These are phyloP conservation scores for Tachycineta bicolor DNA, from an alignment of 2,113 vertebrate genomes.

Conservation along the genomic window DNA sequence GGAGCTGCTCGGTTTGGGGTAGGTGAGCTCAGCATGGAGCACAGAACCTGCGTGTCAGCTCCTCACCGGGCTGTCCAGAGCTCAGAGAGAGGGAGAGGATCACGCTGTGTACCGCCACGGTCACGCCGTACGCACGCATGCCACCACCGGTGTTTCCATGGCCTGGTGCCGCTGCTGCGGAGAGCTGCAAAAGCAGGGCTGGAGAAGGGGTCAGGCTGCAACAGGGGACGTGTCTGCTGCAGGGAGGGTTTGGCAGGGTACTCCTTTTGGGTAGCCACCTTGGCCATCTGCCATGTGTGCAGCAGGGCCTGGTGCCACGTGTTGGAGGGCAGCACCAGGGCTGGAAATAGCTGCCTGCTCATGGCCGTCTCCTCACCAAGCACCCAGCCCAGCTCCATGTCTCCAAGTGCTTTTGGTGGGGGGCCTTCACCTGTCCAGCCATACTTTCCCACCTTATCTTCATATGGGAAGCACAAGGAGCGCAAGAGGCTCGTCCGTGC, in stretches of 20 bases:
- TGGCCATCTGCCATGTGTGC: neutral
- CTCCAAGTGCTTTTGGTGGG: neutral
- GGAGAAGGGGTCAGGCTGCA: neutral
- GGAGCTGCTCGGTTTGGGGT: neutral
- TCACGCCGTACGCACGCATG: rapidly evolving
- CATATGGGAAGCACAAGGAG: neutral
- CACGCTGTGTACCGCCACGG: neutral
- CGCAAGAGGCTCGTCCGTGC: neutral
- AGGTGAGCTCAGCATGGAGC: neutral
- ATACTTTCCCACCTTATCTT: neutral
- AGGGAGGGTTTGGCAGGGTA: neutral
- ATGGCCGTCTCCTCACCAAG: rapidly evolving
- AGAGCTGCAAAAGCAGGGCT: neutral
- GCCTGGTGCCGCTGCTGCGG: neutral
- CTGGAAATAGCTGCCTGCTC: neutral
- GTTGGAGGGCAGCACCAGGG: neutral
- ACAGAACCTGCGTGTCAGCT: rapidly evolving
- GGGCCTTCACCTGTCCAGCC: neutral
- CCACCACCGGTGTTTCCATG: neutral
- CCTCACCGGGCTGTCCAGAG: rapidly evolving
- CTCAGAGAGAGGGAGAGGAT: neutral
- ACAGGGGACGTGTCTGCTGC: neutral
- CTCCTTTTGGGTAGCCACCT: neutral
- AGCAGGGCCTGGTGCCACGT: neutral
- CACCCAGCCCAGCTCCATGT: neutral